Conservation (phyloP, 2,113 vertebrate genomes). For the Casuarius casuarius region DNA sequence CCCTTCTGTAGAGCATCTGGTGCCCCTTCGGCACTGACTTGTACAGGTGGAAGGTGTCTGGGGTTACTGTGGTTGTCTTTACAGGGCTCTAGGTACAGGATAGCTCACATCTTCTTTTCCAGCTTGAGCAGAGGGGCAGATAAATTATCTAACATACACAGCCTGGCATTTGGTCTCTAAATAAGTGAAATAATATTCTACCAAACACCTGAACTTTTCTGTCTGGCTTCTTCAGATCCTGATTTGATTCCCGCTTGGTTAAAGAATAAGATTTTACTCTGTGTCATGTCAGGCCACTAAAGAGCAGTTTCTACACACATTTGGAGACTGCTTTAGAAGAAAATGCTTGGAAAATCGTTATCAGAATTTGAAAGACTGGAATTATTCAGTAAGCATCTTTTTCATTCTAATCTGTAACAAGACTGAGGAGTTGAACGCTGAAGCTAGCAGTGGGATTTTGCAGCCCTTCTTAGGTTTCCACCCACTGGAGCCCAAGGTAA, state of each 20-base stretch:
- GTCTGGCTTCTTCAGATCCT: background rate
- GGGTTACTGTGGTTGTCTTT: rapidly evolving
- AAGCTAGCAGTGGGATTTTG: background rate
- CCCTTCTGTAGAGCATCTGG: background rate
- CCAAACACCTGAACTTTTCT: background rate
- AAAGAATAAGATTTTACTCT: background rate
- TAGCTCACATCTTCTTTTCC: rapidly evolving
- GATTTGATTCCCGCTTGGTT: background rate
- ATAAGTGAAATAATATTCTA: background rate
- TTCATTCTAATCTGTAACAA: background rate
- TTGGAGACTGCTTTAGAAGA: background rate
- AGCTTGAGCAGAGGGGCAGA: background rate
- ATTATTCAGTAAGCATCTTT: background rate
- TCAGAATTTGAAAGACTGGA: background rate
- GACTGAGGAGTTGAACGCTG: background rate
- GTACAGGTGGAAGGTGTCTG: rapidly evolving
- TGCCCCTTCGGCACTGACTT: background rate
- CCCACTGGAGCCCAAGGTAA: background rate
- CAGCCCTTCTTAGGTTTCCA: background rate
- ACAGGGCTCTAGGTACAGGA: background rate
- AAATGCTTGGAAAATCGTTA: background rate
- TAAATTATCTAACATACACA: background rate
- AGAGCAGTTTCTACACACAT: background rate
- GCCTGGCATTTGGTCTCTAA: background rate
- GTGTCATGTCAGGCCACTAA: background rate